Conservation (phyloP, 1,140 invertebrate genomes). For the Aphaenogaster rudis region DNA sequence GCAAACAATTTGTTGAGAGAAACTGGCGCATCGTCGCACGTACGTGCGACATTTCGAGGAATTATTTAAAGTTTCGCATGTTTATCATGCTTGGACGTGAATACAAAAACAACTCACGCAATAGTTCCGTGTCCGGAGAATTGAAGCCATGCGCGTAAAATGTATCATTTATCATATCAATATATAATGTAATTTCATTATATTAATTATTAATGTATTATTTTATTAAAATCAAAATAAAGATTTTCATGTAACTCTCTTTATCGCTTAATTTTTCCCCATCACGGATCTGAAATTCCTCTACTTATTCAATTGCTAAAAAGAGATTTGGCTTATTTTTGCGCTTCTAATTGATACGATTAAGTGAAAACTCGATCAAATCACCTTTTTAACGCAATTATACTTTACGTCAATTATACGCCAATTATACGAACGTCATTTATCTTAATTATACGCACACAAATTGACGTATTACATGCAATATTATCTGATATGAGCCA, state of each 20-base stretch:
- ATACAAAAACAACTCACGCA: not conserved
- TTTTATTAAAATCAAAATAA: not conserved
- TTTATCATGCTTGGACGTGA: not conserved
- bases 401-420: not conserved
- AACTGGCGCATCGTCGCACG: constrained; percentile 40
- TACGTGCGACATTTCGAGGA: constrained; percentile 44
- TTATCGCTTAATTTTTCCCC: not conserved
- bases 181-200: not conserved
- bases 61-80: constrained; percentile 1
- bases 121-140: not conserved
- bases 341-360: not conserved
- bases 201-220: not conserved
- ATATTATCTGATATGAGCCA: constrained; percentile 9
- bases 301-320: not conserved
- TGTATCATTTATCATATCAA: not conserved
- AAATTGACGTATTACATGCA: constrained; percentile 5
- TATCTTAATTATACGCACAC: constrained; percentile 17
- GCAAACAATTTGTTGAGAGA: constrained; percentile 56
- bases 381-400: constrained; percentile 19
- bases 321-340: not conserved
- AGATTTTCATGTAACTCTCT: not conserved
- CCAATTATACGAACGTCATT: constrained; percentile 2
- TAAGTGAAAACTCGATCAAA: constrained; percentile 22
- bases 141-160: not conserved
- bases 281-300: not conserved